These are phyloP conservation scores for Portevinia maculata DNA, from an alignment of 2,888 invertebrate species.

Conservation along the genomic window DNA sequence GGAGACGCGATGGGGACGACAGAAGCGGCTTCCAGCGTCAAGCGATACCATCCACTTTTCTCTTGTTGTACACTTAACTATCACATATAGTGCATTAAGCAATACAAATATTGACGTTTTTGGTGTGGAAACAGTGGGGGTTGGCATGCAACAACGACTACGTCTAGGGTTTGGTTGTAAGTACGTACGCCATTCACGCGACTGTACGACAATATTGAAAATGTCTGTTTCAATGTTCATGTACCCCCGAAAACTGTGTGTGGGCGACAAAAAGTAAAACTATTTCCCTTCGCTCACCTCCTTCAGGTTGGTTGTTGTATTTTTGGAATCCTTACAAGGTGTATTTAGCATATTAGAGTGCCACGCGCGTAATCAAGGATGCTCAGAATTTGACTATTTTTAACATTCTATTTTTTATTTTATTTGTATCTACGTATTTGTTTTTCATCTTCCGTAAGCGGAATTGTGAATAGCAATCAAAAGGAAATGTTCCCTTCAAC, in stretches of 20 bases:
- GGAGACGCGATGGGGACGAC: background rate
- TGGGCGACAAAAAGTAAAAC: conserved; percentile 16
- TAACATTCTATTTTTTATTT: conserved; percentile 7
- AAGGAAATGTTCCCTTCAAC: conserved; percentile 28
- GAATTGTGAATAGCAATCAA: conserved; percentile 34
- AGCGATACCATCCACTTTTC: conserved; percentile 16
- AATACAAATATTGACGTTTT: conserved; percentile 73
- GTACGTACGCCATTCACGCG: conserved; percentile 36
- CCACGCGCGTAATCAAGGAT: conserved; percentile 63
- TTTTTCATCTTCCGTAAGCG: background rate
- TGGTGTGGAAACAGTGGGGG: conserved; percentile 29
- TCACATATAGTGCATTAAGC: conserved; percentile 70
- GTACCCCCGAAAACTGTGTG: background rate
- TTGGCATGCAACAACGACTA: conserved; percentile 1
- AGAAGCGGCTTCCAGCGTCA: conserved; percentile 12
- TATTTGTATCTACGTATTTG: background rate
- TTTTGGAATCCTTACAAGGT: conserved; percentile 46
- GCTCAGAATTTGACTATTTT: conserved; percentile 40
- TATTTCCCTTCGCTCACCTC: conserved; percentile 18
- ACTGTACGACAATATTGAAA: conserved; percentile 40
- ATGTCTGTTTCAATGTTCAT: conserved; percentile 30
- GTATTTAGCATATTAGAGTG: conserved; percentile 5
- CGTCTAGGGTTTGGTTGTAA: conserved; percentile 30
- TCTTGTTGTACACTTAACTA: conserved; percentile 60
- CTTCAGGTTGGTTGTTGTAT: conserved; percentile 5